Conservation (phyloP, 2,113 vertebrate genomes). For the Chinchilla lanigera region DNA sequence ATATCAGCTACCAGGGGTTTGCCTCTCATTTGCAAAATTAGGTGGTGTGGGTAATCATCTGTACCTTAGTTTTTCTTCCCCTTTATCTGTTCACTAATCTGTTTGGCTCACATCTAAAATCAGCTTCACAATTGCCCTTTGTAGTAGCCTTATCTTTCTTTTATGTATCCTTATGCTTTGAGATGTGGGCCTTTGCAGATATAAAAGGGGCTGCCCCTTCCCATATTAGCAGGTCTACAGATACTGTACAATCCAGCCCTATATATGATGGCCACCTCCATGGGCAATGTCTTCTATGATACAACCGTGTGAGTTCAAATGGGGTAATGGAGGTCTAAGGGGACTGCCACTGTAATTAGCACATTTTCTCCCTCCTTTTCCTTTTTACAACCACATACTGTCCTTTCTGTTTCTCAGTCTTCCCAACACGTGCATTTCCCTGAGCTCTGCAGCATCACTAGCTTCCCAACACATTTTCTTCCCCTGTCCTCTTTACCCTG, state of each 20-base stretch:
- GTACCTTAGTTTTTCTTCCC: background rate
- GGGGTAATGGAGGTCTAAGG: background rate
- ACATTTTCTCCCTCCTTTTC: no score
- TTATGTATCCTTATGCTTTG: no score
- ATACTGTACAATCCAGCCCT: no score
- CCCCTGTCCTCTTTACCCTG: fast-evolving
- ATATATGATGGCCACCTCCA: no score
- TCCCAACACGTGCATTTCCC: background rate
- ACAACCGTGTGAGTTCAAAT: background rate
- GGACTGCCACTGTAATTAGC: fast-evolving
- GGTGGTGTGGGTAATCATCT: background rate
- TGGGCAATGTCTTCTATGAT: no score
- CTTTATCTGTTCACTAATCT: background rate
- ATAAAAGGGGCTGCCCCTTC: background rate
- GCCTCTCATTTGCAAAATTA: background rate
- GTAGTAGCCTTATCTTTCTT: no score
- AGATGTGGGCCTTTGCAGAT: background rate
- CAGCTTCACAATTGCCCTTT: background rate
- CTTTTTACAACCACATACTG: no score
- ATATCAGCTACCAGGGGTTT: background rate
- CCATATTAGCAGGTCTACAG: background rate
- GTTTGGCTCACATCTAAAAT: background rate
- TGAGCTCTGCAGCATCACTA: fast-evolving
- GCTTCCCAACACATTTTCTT: no score
- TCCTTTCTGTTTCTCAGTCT: no score